Conservation (phyloP, 2,113 vertebrate genomes). For the Athene cunicularia region DNA sequence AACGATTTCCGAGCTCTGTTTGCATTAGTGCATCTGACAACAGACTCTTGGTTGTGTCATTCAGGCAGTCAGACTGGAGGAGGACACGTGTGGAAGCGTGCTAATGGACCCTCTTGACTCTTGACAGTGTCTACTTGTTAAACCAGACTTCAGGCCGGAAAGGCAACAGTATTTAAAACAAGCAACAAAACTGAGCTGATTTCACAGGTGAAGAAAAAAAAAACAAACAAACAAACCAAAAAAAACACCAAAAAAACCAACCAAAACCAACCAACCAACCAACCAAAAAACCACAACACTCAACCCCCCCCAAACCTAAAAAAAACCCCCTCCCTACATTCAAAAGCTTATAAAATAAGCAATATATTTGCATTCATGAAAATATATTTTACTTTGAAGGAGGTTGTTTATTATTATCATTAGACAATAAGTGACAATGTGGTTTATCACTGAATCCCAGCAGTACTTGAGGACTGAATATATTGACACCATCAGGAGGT, state of each 20-base stretch:
- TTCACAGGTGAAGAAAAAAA: neutral
- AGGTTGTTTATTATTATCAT: neutral
- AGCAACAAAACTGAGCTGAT: neutral
- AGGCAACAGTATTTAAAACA: neutral
- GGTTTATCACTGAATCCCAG: neutral
- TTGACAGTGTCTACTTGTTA: accelerated
- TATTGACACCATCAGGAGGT: neutral
- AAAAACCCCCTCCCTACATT: neutral
- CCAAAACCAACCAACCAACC: no score
- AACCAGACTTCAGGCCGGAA: neutral
- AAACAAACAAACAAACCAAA: no score
- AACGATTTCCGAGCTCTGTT: neutral
- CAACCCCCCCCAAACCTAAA: neutral
- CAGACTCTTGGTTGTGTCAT: neutral
- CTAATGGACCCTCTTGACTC: neutral
- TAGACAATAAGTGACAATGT: neutral
- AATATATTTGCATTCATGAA: neutral
- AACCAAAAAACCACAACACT: no score
- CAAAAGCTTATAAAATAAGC: neutral
- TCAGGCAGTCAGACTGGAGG: neutral
- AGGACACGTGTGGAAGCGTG: neutral
- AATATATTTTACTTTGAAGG: neutral
- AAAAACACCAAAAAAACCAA: no score
- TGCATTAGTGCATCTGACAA: neutral
- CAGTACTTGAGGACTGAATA: neutral